A percentile compares a stretch with the other conserved stretches of the same genome.
phyloP scores from a whole-genome alignment of 2,888 invertebrate genomes.

The Pemphredon lugubris region DNA sequence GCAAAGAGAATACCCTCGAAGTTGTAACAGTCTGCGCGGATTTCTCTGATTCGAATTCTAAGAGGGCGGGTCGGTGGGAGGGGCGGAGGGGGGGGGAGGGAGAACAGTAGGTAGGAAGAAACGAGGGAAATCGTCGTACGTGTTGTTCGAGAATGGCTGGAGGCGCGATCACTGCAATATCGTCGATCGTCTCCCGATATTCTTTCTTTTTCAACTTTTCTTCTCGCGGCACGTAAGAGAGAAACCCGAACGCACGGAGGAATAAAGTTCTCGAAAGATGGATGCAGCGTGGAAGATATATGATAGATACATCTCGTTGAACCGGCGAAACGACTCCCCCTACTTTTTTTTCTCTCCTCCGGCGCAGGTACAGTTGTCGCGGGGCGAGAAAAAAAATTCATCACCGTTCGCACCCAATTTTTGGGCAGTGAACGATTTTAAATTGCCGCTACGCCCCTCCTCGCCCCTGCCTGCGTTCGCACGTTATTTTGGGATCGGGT shows the following conservation, averaged over 20 bases:
- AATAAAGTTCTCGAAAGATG: slow-evolving; percentile 37
- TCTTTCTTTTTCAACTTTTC: slow-evolving; percentile 34
- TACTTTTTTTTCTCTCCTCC: background rate
- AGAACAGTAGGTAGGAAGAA: background rate
- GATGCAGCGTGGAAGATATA: slow-evolving; percentile 12
- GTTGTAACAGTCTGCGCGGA: slow-evolving; percentile 26
- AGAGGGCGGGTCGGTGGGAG: background rate
- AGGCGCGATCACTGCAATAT: slow-evolving; percentile 52
- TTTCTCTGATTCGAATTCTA: slow-evolving; percentile 34
- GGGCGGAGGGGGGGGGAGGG: background rate
- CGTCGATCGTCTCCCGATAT: slow-evolving; percentile 37
- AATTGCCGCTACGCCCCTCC: too few relatives aligned
- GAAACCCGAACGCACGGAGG: slow-evolving; percentile 6
- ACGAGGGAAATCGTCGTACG: slow-evolving; percentile 37
- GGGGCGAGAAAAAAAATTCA: too few relatives aligned
- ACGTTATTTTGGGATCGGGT: too few relatives aligned
- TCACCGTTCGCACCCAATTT: too few relatives aligned
- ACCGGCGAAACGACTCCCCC: background rate
- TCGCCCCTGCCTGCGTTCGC: too few relatives aligned
- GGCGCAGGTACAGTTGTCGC: too few relatives aligned
- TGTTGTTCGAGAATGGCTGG: slow-evolving; percentile 48
- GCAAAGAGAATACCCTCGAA: slow-evolving; percentile 40
- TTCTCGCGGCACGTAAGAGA: slow-evolving; percentile 8
- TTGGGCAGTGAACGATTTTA: too few relatives aligned
- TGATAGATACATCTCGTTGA: slow-evolving; percentile 29